Base-by-base conservation (phyloP, 2,888 invertebrate genomes). In the Brachyptera risi region DNA sequence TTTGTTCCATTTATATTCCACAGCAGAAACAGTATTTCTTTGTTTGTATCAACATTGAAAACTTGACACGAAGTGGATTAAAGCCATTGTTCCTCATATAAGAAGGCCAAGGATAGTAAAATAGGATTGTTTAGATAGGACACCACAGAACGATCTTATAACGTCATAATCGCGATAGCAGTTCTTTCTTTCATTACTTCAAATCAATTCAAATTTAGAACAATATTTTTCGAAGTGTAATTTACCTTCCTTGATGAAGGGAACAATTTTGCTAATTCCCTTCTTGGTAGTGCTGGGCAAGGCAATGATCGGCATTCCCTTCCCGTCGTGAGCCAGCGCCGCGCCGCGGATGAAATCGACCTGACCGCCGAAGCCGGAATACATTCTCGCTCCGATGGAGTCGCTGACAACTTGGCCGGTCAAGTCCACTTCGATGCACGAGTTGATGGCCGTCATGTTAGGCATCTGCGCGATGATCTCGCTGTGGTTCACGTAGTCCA, bases 371-470 rank as follows among this genome's bases (percentile, higher is more conserved):
- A 95, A 93, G 7, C 95, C 95, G 42, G 86, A 86, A 71, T 82
- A 85, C 78, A 85, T 82, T 61, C 77, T 75, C 64, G 83, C 76
- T 73, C 96, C 96, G 69, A 97, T 96, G 23, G 96, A 96, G 73
- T 97, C 97, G 0, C 96, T 85, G 66, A 87, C 87, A 19, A 97
- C 86, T 76, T 97, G 97, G 0, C 97, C 97, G 0, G 96, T 95
- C 56, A 97, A 76, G 74, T 97, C 97, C 2, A 90, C 88, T 76
- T 97, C 96, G 68, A 97, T 91, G 74, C 93, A 94, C 0, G 96
- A 96, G 78, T 97, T 97, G 71, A 97, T 96, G 61, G 96, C 96
- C 0, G 96, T 96, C 88, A 97, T 96, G 68, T 81, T 83, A 0
- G 96, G 94, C 75, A 92, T 91, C 70, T 84, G 83, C 0, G 90